Evolutionary conservation across 2,797 vertebrate genomes (phyloP), one percentile per base, ranked within the genome.

Genomic region (Rhynchonycteris naso): DNA sequence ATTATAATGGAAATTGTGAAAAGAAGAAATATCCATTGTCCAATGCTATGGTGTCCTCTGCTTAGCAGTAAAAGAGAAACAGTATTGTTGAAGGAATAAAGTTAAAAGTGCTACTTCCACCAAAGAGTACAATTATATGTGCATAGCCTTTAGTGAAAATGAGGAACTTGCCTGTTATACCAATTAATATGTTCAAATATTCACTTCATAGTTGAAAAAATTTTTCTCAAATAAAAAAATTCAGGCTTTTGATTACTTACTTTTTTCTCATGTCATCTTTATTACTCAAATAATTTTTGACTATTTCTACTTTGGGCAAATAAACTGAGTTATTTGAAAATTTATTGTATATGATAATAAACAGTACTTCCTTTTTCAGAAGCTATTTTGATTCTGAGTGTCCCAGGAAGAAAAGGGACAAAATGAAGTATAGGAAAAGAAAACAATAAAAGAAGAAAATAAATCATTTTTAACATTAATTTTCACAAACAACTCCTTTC

Each of bases 271-370:
- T 76, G 52, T 1, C 16, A 72, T 80, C 52, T 71, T 95, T 61
- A 92, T 61, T 66, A 88, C 14, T 68, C 19, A 7, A 63, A 10
- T 88, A 47, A 75, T 47, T n/a, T 69, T 71, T 65, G 59, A 82
- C 15, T 38, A 66, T 68, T 89, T 90, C 47, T 91, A 91, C 13
- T 18, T 90, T 16, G 52, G 80, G 50, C 38, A 95, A 86, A 69
- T 43, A 65, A 71, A 69, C 15, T 24, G 21, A 76, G 33, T 88
- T 86, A 93, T 59, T 47, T 92, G 59, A 85, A 90, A 94, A 91
- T 66, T 7, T 91, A 47, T 5, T 74, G 10, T 52, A 50, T n/a
- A 12, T 83, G n/a, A 84, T 28, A 83, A 86, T 58, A 89, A 58
- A 56, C 14, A 63, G 24, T 7, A 59, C 15, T 68, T 16, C 24